A percentile compares a stretch with the other conserved stretches of the same genome.
Evolutionary conservation across 2,113 vertebrate species (phyloP).

Genomic region (Numenius arquata): DNA sequence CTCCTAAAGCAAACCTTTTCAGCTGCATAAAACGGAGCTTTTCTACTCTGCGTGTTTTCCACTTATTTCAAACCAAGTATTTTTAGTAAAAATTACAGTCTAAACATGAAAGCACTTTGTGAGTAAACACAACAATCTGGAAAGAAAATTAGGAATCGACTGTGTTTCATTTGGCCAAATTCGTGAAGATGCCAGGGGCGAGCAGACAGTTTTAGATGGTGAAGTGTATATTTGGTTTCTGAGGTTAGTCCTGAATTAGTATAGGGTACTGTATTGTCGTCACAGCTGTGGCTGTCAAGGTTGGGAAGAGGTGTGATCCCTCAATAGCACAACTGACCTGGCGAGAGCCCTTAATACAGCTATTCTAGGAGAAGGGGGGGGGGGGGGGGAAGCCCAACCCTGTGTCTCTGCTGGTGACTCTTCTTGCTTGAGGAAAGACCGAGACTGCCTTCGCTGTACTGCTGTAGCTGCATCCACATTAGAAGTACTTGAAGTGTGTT

Average conservation of each 20-base stretch:
- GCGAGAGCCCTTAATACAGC: background rate
- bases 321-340: background rate
- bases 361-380: background rate
- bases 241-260: constrained; percentile 37
- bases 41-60: background rate
- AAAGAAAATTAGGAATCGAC: background rate
- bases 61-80: background rate
- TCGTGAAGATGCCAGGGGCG: background rate
- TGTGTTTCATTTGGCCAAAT: background rate
- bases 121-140: background rate
- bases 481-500: background rate
- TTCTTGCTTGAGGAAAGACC: background rate
- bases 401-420: background rate
- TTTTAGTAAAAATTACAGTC: constrained; percentile 29
- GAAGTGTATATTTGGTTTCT: constrained; percentile 38
- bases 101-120: background rate
- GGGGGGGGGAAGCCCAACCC: too few species aligned
- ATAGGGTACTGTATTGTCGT: background rate
- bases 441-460: background rate
- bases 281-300: constrained; percentile 20
- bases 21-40: background rate
- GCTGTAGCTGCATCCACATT: background rate
- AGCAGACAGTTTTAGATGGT: background rate
- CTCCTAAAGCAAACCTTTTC: background rate
- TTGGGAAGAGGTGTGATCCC: constrained; percentile 31